These are phyloP conservation scores for Colistium nudipinnis DNA, from an alignment of 2,113 vertebrate species.

Conservation along the genomic window DNA sequence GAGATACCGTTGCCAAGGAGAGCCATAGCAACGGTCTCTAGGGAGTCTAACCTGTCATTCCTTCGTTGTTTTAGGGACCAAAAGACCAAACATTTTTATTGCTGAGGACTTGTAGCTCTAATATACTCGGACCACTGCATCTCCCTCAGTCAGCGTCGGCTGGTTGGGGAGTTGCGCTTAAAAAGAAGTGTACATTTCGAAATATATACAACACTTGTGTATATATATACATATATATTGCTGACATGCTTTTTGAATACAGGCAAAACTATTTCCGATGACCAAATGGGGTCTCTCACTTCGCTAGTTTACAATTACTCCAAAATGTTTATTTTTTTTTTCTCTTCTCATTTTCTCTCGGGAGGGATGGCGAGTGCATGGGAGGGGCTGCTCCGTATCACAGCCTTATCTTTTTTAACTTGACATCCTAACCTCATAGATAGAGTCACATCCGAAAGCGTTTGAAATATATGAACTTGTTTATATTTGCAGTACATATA, in stretches of 20 bases:
- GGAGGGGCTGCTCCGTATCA: slow-evolving; percentile 87
- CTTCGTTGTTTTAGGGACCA: slow-evolving; percentile 99
- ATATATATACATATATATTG: slow-evolving; percentile 87
- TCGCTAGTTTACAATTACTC: slow-evolving; percentile 85
- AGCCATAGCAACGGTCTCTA: slow-evolving; percentile 88
- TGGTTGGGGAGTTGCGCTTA: slow-evolving; percentile 90
- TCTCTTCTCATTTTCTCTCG: slow-evolving; percentile 76
- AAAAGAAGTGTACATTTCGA: slow-evolving; percentile 83
- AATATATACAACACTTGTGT: slow-evolving; percentile 85
- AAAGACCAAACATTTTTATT: slow-evolving; percentile 99
- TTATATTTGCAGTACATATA: slow-evolving; percentile 96
- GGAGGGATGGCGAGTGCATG: slow-evolving; percentile 81
- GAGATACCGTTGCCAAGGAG: slow-evolving; percentile 86
- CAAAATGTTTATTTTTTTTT: slow-evolving; percentile 80
- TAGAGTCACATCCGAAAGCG: slow-evolving; percentile 81
- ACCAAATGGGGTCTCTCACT: slow-evolving; percentile 79
- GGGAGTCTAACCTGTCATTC: slow-evolving; percentile 99
- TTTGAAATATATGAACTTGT: slow-evolving; percentile 84
- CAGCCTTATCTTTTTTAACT: slow-evolving; percentile 86
- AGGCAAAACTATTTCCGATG: slow-evolving; percentile 89
- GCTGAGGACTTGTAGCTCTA: slow-evolving; percentile 96
- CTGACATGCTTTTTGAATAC: slow-evolving; percentile 91
- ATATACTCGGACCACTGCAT: slow-evolving; percentile 91
- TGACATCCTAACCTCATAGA: slow-evolving; percentile 83
- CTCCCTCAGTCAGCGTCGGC: slow-evolving; percentile 90